Evolutionary conservation across 2,888 invertebrate species (phyloP).

Genomic region (Adelognathus sp.): DNA sequence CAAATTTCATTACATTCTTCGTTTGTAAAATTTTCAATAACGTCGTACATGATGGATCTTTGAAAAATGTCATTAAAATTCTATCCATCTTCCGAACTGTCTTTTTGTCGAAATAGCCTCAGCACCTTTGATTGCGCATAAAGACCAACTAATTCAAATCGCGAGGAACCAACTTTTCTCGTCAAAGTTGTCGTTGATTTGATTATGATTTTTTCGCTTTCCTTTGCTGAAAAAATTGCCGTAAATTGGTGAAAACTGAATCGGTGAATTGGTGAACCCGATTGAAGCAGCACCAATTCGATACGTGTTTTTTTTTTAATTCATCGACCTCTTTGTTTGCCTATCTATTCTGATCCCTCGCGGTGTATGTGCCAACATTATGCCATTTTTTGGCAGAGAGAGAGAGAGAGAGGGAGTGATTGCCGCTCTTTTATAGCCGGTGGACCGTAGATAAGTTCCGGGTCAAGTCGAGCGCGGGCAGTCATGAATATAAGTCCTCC

Average conservation of each 20-base stretch:
- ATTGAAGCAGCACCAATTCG: neutral
- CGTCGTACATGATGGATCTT: too few relatives aligned
- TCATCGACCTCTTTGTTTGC: neutral
- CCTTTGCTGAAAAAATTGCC: neutral
- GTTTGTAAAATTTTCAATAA: too few relatives aligned
- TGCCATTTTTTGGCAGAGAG: conserved; percentile 22
- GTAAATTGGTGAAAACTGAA: too few relatives aligned
- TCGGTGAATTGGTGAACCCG: neutral
- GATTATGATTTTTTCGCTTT: neutral
- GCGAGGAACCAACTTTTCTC: too few relatives aligned
- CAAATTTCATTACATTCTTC: too few relatives aligned
- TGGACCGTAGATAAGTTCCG: conserved; percentile 42
- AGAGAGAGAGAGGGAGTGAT: conserved; percentile 12
- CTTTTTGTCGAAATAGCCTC: too few relatives aligned
- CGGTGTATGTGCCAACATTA: neutral
- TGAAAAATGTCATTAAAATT: too few relatives aligned
- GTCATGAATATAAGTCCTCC: conserved; percentile 39
- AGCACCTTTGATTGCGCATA: too few relatives aligned
- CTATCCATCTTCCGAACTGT: too few relatives aligned
- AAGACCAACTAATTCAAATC: too few relatives aligned
- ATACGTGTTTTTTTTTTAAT: neutral
- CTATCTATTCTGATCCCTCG: neutral
- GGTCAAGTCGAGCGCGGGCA: conserved; percentile 30
- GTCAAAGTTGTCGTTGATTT: neutral
- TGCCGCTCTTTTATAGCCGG: conserved; percentile 27